These are phyloP conservation scores for Fregetta grallaria DNA, from an alignment of 2,113 vertebrate species.

Conservation along the genomic window DNA sequence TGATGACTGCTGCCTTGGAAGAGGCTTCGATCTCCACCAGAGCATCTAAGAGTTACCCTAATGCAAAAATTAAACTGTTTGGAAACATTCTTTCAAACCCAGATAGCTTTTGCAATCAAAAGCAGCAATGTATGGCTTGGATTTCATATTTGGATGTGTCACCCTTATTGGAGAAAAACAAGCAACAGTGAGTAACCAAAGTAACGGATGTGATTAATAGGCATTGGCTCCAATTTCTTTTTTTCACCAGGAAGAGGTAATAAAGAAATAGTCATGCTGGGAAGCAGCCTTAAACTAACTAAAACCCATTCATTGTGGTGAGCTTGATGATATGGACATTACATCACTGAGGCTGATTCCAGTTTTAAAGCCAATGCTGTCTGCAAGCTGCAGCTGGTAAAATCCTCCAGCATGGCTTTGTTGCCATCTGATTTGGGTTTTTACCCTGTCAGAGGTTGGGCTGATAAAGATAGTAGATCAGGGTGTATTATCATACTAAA, in stretches of 20 bases:
- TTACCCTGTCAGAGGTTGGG: not conserved
- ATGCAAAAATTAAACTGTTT: not conserved
- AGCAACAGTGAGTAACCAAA: slow-evolving; percentile 36
- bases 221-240: not conserved
- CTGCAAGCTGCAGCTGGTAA: slow-evolving; percentile 1
- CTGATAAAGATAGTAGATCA: not conserved
- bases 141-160: slow-evolving; percentile 21
- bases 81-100: not conserved
- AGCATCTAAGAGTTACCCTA: not conserved
- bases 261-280: slow-evolving; percentile 42
- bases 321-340: slow-evolving; percentile 18
- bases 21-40: not conserved
- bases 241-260: not conserved
- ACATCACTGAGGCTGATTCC: not conserved
- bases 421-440: not conserved
- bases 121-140: not conserved
- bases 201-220: slow-evolving; percentile 47
- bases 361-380: not conserved
- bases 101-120: not conserved
- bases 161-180: slow-evolving; percentile 19
- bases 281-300: slow-evolving; percentile 32
- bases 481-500: not conserved
- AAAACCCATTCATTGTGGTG: slow-evolving; percentile 33
- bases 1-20: not conserved
- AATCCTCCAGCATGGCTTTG: not conserved